Evolutionary conservation across 2,888 invertebrate species (phyloP).

Genomic region (Tortrix viridana): DNA sequence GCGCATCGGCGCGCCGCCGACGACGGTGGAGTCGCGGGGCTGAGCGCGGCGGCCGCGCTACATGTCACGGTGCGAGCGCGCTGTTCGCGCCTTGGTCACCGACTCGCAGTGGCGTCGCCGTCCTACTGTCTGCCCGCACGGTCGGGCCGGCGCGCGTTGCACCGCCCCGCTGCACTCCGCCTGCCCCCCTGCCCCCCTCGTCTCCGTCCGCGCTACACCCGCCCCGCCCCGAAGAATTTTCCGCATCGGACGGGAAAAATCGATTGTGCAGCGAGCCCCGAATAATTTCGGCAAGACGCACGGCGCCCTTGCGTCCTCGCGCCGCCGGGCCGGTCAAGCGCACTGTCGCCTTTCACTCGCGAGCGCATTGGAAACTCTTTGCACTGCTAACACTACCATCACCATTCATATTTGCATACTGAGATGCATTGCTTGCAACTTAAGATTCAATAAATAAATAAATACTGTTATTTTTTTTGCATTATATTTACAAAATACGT

Average conservation of each 20-base stretch:
- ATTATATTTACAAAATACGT: neutral
- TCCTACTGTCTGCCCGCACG: slow-evolving; percentile 81
- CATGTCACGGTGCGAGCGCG: slow-evolving; percentile 82
- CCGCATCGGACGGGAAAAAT: slow-evolving; percentile 85
- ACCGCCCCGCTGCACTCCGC: slow-evolving; percentile 83
- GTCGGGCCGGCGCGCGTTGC: slow-evolving; percentile 80
- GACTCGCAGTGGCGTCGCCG: slow-evolving; percentile 83
- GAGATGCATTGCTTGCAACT: neutral
- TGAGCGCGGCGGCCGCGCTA: slow-evolving; percentile 74
- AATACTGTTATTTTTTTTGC: neutral
- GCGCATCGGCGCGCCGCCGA: slow-evolving; percentile 81
- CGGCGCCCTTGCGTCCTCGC: slow-evolving; percentile 80
- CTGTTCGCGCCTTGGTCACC: slow-evolving; percentile 82
- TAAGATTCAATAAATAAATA: neutral
- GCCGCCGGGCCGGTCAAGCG: slow-evolving; percentile 70
- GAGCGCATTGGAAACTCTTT: slow-evolving; percentile 37
- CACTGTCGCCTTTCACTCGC: slow-evolving; percentile 60
- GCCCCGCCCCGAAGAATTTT: slow-evolving; percentile 83
- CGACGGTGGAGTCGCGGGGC: slow-evolving; percentile 73
- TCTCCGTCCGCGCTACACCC: slow-evolving; percentile 68
- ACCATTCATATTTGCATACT: slow-evolving; percentile 12
- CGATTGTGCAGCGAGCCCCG: slow-evolving; percentile 84
- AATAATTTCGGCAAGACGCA: slow-evolving; percentile 84
- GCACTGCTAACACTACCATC: slow-evolving; percentile 18
- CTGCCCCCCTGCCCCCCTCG: slow-evolving; percentile 70